Conservation (phyloP, 1,140 invertebrate species). For the Phenacoccus solenopsis region DNA sequence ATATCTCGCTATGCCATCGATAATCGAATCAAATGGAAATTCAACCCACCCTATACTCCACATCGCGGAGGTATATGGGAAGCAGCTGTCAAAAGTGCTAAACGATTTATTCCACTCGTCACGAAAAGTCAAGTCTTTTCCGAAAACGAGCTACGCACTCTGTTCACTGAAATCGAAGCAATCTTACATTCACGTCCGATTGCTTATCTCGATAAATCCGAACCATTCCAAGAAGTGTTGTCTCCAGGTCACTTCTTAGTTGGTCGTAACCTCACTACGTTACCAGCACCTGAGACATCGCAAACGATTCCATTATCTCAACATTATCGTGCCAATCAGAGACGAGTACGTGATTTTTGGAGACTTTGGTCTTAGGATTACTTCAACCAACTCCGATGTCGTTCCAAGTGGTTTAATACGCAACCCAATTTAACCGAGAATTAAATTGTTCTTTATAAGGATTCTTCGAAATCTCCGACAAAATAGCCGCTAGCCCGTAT, state of each 20-base stretch:
- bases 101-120: constrained; percentile 25
- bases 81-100: constrained; percentile 29
- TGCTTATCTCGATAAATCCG: constrained; percentile 4
- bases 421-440: background rate
- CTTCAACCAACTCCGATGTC: background rate
- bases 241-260: too few relatives aligned
- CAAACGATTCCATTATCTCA: background rate
- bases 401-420: background rate
- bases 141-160: constrained; percentile 24
- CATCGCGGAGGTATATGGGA: constrained; percentile 31
- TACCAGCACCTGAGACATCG: constrained; percentile 15
- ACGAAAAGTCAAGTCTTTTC: constrained; percentile 21
- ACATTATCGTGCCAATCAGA: constrained; percentile 21
- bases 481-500: background rate
- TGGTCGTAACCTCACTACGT: constrained; percentile 17
- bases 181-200: constrained; percentile 33
- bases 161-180: constrained; percentile 20
- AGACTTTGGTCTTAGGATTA: background rate
- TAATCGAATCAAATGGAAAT: constrained; percentile 25
- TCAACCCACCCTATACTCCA: constrained; percentile 27
- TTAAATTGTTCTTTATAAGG: background rate
- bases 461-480: background rate
- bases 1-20: background rate
- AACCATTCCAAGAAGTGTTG: constrained; percentile 26
- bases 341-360: background rate